phyloP scores from a whole-genome alignment of 2,113 vertebrate genomes.

The Pampusana beccarii region DNA sequence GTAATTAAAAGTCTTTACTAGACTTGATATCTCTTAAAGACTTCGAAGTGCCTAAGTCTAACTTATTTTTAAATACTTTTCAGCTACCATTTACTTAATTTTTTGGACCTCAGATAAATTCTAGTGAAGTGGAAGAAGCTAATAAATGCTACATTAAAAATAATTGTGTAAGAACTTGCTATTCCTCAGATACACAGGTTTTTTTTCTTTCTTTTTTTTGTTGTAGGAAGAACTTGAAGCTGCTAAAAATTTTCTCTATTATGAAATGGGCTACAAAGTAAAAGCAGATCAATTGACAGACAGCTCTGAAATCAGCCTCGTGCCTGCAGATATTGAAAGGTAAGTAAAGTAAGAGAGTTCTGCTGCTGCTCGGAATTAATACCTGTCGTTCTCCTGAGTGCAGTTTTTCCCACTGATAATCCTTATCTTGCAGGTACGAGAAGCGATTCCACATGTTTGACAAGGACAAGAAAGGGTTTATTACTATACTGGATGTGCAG shows the following conservation, averaged over 20 bases:
- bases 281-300: constrained; percentile 91
- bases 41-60: no score
- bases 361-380: background rate
- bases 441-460: constrained; percentile 96
- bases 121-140: constrained; percentile 10
- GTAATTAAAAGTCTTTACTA: no score
- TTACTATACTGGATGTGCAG: constrained; percentile 93
- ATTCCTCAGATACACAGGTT: background rate
- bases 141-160: constrained; percentile 10
- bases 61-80: no score
- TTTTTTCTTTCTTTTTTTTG: background rate
- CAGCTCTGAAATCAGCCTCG: constrained; percentile 87
- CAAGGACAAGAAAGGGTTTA: constrained; percentile 94
- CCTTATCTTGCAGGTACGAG: constrained; percentile 83
- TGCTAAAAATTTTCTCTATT: constrained; percentile 88
- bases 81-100: no score
- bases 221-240: constrained; percentile 86
- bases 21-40: no score
- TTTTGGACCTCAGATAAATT: constrained; percentile 6
- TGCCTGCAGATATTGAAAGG: constrained; percentile 87
- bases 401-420: background rate
- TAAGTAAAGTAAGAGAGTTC: constrained; percentile 43
- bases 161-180: background rate
- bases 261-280: constrained; percentile 97
- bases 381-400: background rate